Evolutionary conservation across 2,797 vertebrate species (phyloP).

Genomic region (Megaceryle alcyon): DNA sequence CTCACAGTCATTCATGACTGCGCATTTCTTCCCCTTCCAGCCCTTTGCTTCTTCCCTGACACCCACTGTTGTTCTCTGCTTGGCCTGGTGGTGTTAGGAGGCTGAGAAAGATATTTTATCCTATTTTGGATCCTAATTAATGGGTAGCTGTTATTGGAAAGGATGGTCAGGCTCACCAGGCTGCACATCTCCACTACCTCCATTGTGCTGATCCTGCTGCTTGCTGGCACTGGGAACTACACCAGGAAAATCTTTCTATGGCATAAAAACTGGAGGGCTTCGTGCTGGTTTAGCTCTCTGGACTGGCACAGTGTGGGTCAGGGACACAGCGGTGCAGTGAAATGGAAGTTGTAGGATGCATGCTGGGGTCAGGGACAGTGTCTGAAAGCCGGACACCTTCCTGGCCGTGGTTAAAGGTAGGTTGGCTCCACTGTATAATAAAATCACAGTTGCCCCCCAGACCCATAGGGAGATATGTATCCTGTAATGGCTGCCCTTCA

Average conservation of each 20-base stretch:
- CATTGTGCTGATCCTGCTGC: background rate
- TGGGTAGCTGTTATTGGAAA: background rate
- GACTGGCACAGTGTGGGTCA: background rate
- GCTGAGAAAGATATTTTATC: background rate
- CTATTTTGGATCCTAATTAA: constrained; percentile 3
- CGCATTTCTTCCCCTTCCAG: background rate
- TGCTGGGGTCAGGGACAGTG: background rate
- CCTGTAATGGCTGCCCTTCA: background rate
- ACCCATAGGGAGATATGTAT: background rate
- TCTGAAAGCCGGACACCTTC: background rate
- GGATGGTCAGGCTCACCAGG: background rate
- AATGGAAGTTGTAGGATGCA: background rate
- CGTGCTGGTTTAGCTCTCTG: background rate
- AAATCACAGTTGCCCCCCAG: background rate
- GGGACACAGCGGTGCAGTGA: rapidly evolving
- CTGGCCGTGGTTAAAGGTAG: constrained; percentile 5
- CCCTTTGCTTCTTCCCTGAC: background rate
- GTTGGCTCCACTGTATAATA: background rate
- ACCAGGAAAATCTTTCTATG: background rate
- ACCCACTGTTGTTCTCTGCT: background rate
- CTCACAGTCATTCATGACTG: background rate
- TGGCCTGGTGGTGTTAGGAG: background rate
- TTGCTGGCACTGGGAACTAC: background rate
- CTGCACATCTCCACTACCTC: background rate
- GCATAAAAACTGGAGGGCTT: background rate